These are phyloP conservation scores for Mesitornis unicolor DNA, from an alignment of 2,113 vertebrate genomes.

Conservation along the genomic window DNA sequence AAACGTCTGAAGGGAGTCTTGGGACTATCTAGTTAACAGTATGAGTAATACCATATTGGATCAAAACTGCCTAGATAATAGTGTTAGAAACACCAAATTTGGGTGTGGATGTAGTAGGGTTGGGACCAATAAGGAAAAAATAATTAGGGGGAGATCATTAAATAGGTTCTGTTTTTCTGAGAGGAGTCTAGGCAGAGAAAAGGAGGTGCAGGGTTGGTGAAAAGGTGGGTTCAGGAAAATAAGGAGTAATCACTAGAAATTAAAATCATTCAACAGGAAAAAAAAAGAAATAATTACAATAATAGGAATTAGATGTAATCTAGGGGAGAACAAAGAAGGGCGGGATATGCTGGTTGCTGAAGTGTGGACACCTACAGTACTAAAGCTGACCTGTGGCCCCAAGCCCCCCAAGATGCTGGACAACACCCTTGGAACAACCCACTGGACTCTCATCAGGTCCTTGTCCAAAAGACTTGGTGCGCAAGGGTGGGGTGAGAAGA, in stretches of 20 bases:
- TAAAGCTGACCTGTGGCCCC: background rate
- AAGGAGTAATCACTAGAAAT: background rate
- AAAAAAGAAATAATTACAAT: background rate
- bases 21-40: background rate
- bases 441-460: background rate
- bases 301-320: background rate
- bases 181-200: background rate
- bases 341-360: background rate
- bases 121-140: background rate
- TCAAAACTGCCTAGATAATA: background rate
- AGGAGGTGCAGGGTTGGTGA: background rate
- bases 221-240: background rate
- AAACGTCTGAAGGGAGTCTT: background rate
- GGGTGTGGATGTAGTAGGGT: background rate
- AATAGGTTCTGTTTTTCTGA: background rate
- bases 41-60: background rate
- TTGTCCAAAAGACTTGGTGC: rapidly evolving
- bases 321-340: background rate
- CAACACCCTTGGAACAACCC: background rate
- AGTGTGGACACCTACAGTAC: background rate
- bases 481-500: background rate
- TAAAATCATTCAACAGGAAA: background rate
- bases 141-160: background rate
- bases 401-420: background rate
- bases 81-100: background rate